These are phyloP conservation scores for Habrosyne pyritoides DNA, from an alignment of 2,888 invertebrate species.

Conservation along the genomic window DNA sequence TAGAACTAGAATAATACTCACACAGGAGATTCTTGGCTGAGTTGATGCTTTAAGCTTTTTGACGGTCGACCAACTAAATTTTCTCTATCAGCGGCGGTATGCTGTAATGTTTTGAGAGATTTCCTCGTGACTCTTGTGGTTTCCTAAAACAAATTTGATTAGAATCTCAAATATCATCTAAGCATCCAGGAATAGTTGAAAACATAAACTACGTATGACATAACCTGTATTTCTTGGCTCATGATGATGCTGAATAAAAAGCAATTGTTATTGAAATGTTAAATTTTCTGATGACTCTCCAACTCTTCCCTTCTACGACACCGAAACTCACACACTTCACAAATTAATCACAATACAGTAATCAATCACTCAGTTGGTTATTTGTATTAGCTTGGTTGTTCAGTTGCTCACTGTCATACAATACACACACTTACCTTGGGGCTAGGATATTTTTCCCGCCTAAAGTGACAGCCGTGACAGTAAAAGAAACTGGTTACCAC, in stretches of 20 bases:
- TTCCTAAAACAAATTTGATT: conserved; percentile 34
- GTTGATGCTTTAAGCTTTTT: conserved; percentile 76
- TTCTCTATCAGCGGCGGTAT: conserved; percentile 88
- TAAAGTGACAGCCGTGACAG: too few relatives aligned
- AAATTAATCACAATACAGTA: too few relatives aligned
- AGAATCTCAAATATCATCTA: neutral
- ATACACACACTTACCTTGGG: too few relatives aligned
- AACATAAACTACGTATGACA: neutral
- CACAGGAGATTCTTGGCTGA: conserved; percentile 77
- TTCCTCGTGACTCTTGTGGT: conserved; percentile 74
- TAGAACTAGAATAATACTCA: conserved; percentile 55
- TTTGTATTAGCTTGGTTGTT: too few relatives aligned
- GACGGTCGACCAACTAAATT: conserved; percentile 88
- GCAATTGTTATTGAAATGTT: neutral
- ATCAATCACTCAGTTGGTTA: conserved; percentile 1
- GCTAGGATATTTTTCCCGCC: too few relatives aligned
- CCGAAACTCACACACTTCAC: too few relatives aligned
- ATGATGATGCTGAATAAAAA: neutral
- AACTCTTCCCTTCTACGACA: too few relatives aligned
- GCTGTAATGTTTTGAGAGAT: conserved; percentile 90
- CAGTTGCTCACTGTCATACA: too few relatives aligned
- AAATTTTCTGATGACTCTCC: too few relatives aligned
- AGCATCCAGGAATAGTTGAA: neutral
- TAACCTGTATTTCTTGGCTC: conserved; percentile 2
- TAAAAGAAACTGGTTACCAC: too few relatives aligned